Evolutionary conservation across 2,888 invertebrate species (phyloP), one percentile per base, ranked within the genome.

Genomic region (Xestia ashworthii): DNA sequence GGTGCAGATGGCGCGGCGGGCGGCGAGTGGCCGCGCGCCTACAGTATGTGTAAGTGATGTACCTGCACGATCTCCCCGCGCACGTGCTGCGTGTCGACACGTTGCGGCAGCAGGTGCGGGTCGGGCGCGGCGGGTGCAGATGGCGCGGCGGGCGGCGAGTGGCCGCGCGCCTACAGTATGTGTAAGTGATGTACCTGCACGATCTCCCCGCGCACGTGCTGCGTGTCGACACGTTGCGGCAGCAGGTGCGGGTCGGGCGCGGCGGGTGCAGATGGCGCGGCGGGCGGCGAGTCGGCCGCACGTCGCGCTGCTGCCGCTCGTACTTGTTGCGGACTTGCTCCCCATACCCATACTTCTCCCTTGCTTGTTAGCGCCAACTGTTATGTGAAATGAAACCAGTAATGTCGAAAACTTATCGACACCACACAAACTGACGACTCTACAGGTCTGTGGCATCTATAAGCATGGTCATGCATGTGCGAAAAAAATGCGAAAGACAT

Each of bases 291-390:
- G 50, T 88, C 89, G 53, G 91, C 82, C 19, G 95, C 90, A n/a
- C 92, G 96, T 72, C 95, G 90, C 92, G 97, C 92, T 91, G 96
- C 97, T 70, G 97, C 95, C 76, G 97, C 96, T 53, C 97, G 96
- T 55, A 98, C 95, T 53, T 97, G 97, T 91, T 97, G 97, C 76
- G 98, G 98, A 86, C 97, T 97, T 60, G 97, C 97, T 60, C 98
- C 98, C 98, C 98, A 98, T 22, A 92, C 91, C 93, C 95, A 97
- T 58, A 93, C 94, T 86, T 91, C 93, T 66, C 94, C 97, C 91
- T 90, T 95, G 38, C 83, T 88, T 0, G 97, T 96, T 44, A 97
- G 92, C 53, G 97, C 97, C 87, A 82, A 38, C 82, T 82, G 76
- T n/a, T 38, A 64, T 19, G 14, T 48, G 5, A 6, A 3, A 32